These are phyloP conservation scores for Drosophila meridiana DNA, from an alignment of 2,888 invertebrate genomes.

Conservation along the genomic window DNA sequence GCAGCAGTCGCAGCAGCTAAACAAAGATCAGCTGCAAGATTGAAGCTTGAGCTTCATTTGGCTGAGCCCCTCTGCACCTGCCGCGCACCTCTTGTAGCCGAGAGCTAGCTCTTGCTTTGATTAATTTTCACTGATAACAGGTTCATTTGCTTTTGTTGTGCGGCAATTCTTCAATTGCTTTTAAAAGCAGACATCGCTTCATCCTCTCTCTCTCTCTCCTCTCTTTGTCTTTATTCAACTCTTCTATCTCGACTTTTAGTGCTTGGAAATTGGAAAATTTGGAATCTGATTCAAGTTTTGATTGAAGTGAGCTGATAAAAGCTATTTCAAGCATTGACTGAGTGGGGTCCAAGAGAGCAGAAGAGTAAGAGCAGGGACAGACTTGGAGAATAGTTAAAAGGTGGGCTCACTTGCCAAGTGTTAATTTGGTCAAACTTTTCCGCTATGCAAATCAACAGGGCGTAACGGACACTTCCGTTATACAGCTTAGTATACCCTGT, in stretches of 20 bases:
- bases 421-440: constrained; percentile 53
- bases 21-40: constrained; percentile 33
- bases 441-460: constrained; percentile 64
- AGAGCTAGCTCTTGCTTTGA: constrained; percentile 51
- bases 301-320: constrained; percentile 69
- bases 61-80: neutral
- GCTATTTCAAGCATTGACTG: neutral
- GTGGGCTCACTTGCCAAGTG: constrained; percentile 28
- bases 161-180: constrained; percentile 72
- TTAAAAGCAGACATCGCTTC: constrained; percentile 23
- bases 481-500: neutral
- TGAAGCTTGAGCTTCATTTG: constrained; percentile 21
- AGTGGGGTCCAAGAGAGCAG: neutral
- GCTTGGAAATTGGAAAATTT: constrained; percentile 40
- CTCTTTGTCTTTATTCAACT: neutral
- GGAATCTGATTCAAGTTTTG: constrained; percentile 41
- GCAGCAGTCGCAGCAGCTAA: constrained; percentile 34
- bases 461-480: constrained; percentile 57
- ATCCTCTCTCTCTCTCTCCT: neutral
- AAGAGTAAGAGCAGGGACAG: neutral
- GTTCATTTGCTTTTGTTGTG: constrained; percentile 80
- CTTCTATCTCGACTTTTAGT: neutral
- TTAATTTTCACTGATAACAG: constrained; percentile 81
- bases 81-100: constrained; percentile 1
- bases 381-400: neutral